Evolutionary conservation across 2,888 invertebrate species (phyloP), one percentile per base, ranked within the genome.

Genomic region (Archips crataeganus): DNA sequence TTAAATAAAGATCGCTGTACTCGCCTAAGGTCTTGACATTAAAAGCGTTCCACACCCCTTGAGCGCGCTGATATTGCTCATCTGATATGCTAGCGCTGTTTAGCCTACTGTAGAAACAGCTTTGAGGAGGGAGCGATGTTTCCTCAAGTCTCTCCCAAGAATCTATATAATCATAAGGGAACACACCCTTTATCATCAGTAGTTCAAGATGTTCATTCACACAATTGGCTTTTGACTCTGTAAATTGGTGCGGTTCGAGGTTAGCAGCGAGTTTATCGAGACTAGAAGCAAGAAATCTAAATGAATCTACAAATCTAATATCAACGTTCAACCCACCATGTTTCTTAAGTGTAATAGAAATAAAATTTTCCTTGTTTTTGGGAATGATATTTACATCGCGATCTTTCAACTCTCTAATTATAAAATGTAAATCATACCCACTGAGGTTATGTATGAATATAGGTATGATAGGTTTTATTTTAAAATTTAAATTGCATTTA

Each of bases 1-100:
- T 82, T 15, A 82, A 75, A 45, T 85, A 86, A 23, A 84, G 68
- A 73, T 85, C 79, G 3, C 79, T 79, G 73, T 87, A 86, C 57
- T 85, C 80, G 4, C 73, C 71, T 61, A 87, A 75, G 39, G 74
- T 79, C 36, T 74, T 63, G 70, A 80, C 78, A 4, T 77, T 13
- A 75, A 84, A 84, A 49, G 70, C 49, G n/a, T 75, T 23, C 83
- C 84, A 85, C 6, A 85, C 79, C n/a, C 73, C 65, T 45, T 76
- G 13, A 2, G 83, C 83, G 42, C 78, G 79, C 3, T 47, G 1
- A 75, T 84, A 84, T 8, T 84, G 75, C 1, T 76, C 67, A 42
- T 75, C 54, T 4, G 78, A 71, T 13, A 81, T 77, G 23, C 23
- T 23, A 34, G 5, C 8, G 4, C 13, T 59, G 4, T 34, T 34